A percentile compares a stretch with the other conserved stretches of the same genome.
These are phyloP conservation scores for Pogoniulus pusillus DNA, from an alignment of 2,797 vertebrate genomes.

Conservation along the genomic window DNA sequence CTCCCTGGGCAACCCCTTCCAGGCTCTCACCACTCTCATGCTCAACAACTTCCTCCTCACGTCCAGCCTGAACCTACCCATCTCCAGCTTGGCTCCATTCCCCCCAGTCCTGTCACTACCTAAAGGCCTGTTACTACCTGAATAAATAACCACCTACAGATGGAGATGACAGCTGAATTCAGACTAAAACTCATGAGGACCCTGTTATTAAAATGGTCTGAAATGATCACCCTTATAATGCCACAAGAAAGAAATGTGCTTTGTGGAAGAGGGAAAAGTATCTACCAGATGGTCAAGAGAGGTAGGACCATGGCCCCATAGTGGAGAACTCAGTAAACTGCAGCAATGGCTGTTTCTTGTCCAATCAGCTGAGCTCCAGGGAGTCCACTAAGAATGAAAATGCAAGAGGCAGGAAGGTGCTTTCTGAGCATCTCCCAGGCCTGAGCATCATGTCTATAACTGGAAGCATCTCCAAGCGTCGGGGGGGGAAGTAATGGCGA, in stretches of 20 bases:
- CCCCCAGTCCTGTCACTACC: too few relatives aligned
- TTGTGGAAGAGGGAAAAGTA: background rate
- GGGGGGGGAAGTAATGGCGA: conserved; percentile 1
- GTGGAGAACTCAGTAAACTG: conserved; percentile 52
- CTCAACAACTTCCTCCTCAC: too few relatives aligned
- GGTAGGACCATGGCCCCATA: background rate
- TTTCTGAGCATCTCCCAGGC: conserved; percentile 38
- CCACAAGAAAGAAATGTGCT: background rate
- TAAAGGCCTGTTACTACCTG: too few relatives aligned
- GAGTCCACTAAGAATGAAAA: conserved; percentile 48
- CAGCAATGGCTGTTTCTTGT: conserved; percentile 44
- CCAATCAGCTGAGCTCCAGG: conserved; percentile 9
- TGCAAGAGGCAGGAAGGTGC: background rate
- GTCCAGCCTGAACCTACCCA: too few relatives aligned
- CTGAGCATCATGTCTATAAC: conserved; percentile 18
- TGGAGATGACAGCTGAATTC: background rate
- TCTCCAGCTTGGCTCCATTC: too few relatives aligned
- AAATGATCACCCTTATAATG: background rate
- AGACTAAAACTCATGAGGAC: background rate
- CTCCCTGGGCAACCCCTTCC: too few relatives aligned
- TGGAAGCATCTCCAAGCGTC: conserved; percentile 8
- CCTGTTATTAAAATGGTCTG: background rate
- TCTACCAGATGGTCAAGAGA: background rate
- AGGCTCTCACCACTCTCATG: too few relatives aligned
- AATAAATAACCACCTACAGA: background rate